A percentile compares a stretch with the other conserved stretches of the same genome.
Conservation (phyloP, 2,797 vertebrate species). For the Brachyrhaphis roseni region DNA sequence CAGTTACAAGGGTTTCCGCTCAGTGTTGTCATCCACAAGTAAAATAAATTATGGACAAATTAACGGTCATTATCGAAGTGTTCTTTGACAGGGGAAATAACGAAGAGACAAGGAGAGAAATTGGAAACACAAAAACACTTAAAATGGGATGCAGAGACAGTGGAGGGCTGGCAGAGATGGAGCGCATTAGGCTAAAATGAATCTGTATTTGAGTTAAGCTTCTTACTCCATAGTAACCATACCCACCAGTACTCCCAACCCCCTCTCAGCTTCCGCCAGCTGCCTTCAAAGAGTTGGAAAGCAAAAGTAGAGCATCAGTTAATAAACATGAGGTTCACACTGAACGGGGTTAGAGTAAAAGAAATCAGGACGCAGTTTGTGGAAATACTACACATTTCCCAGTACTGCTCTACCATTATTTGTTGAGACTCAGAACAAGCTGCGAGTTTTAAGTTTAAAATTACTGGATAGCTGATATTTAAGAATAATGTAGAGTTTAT, state of each 20-base stretch:
- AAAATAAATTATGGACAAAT: slow-evolving; percentile 16
- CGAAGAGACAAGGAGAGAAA: slow-evolving; percentile 23
- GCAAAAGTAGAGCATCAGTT: slow-evolving; percentile 55
- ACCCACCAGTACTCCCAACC: slow-evolving; percentile 32
- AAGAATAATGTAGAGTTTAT: background rate
- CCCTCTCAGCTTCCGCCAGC: slow-evolving; percentile 27
- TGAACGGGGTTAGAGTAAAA: background rate
- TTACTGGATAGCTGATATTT: background rate
- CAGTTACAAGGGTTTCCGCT: slow-evolving; percentile 17
- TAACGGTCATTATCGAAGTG: background rate
- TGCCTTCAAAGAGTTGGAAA: slow-evolving; percentile 56
- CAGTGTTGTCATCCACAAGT: slow-evolving; percentile 5
- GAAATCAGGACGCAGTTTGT: background rate
- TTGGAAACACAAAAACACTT: slow-evolving; percentile 17
- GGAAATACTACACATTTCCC: slow-evolving; percentile 8
- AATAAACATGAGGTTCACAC: slow-evolving; percentile 39
- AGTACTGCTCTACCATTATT: slow-evolving; percentile 18
- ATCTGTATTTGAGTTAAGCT: slow-evolving; percentile 73
- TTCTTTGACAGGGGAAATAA: slow-evolving; percentile 13
- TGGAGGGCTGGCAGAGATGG: slow-evolving; percentile 33
- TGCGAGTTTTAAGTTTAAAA: too few relatives aligned
- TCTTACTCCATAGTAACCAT: slow-evolving; percentile 61
- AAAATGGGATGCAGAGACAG: slow-evolving; percentile 13
- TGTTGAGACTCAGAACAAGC: background rate
- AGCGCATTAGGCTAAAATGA: slow-evolving; percentile 53